These are phyloP conservation scores for Ispidina lecontei DNA, from an alignment of 2,797 vertebrate species.

Conservation along the genomic window DNA sequence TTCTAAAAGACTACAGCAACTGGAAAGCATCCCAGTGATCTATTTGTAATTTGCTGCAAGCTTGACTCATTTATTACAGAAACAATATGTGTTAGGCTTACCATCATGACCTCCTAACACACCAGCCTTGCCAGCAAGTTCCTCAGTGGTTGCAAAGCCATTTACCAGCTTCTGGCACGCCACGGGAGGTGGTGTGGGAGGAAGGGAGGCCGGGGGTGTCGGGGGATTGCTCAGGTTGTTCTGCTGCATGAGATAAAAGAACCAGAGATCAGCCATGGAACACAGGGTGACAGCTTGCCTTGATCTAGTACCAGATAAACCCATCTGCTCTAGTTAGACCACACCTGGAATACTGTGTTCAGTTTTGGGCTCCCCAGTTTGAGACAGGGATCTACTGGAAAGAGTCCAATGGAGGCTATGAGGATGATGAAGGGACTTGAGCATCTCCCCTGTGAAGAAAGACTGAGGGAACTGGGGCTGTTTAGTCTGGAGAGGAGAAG, in stretches of 20 bases:
- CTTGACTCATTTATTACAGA: not conserved
- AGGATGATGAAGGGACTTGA: no score
- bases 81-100: not conserved
- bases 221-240: constrained; percentile 99
- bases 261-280: constrained; percentile 40
- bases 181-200: constrained; percentile 95
- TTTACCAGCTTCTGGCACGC: constrained; percentile 98
- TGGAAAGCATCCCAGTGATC: not conserved
- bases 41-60: not conserved
- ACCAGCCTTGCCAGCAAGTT: constrained; percentile 91
- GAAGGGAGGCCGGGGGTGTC: constrained; percentile 96
- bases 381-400: no score
- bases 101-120: constrained; percentile 86
- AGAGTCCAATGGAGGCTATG: no score
- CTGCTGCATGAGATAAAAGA: constrained; percentile 84
- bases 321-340: no score
- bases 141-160: constrained; percentile 96
- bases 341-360: no score
- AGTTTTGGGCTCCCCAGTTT: no score
- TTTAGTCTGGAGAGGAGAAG: no score
- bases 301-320: not conserved
- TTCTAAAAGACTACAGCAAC: not conserved
- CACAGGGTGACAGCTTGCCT: not conserved
- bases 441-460: no score
- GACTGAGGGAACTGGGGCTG: no score